phyloP scores from a whole-genome alignment of 2,113 vertebrate species.

The Menura novaehollandiae region DNA sequence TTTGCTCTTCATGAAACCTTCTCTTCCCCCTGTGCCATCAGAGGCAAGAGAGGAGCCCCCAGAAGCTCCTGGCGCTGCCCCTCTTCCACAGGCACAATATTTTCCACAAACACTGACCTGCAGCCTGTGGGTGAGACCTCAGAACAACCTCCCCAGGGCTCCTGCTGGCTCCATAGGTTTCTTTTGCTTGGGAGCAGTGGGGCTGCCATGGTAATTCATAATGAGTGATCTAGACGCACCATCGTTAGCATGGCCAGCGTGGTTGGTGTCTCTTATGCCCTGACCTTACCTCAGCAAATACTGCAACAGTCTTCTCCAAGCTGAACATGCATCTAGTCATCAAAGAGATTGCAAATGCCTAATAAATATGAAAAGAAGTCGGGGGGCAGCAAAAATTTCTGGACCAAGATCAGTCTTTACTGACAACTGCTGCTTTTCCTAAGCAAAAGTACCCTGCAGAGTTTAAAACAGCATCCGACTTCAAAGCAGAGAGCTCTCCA shows the following conservation, averaged over 20 bases:
- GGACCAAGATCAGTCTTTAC: slow-evolving; percentile 38
- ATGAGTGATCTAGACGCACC: background rate
- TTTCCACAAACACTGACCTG: background rate
- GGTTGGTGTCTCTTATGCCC: background rate
- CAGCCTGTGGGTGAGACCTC: fast-evolving
- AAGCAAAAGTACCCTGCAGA: background rate
- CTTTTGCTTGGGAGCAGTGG: background rate
- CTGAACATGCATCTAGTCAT: background rate
- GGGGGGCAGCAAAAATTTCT: background rate
- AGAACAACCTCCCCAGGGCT: background rate
- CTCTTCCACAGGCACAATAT: fast-evolving
- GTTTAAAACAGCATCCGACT: background rate
- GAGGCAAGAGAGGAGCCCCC: background rate
- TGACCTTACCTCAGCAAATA: background rate
- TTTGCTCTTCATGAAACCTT: background rate
- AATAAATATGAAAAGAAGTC: background rate
- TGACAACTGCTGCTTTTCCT: slow-evolving; percentile 26
- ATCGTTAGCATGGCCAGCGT: fast-evolving
- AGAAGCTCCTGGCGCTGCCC: background rate
- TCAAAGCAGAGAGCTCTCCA: slow-evolving; percentile 48
- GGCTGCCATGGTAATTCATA: background rate
- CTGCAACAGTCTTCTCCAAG: background rate
- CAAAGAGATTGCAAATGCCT: slow-evolving; percentile 4
- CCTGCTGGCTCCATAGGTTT: background rate
- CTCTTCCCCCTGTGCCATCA: background rate